Base-by-base conservation (phyloP, 2,797 vertebrate species). In the Halcyon leucocephala region DNA sequence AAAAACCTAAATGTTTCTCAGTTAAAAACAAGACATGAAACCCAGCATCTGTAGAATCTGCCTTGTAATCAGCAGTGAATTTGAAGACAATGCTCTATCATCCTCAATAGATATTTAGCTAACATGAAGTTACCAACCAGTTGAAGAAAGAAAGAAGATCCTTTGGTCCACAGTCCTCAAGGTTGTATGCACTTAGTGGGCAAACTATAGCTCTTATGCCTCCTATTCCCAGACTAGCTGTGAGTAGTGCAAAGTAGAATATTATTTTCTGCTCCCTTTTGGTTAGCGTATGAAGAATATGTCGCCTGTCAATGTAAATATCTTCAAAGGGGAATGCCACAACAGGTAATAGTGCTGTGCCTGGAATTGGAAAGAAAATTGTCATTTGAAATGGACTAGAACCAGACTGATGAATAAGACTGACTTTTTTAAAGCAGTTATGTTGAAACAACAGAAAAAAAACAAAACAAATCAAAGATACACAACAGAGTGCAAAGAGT, bases 281-380 rank as follows among this genome's bases (percentile, higher is more conserved):
- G 3, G 98, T 97, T 41, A 99, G 92, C 0, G 96, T 94, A 81
- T 99, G 98, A 17, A 98, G 97, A 83, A 98, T 92, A 35, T 99
- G 98, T 61, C 98, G 96, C 60, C 96, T 97, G 94, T 99, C 98
- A 1, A 98, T 95, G 88, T 98, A 98, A 97, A 99, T 98, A 85
- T 99, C 99, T 92, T 99, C 99, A 41, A 99, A 99, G 15, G 99
- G 99, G 84, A 99, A 99, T 1, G 99, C 99, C 83, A 99, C 98
- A 62, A 98, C 97, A 1, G 99, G 99, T 71, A 99, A 93, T 85
- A 99, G 98, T 28, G 97, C 98, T 46, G 99, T 99, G 51, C 99
- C 99, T 99, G 71, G 18, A 94, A 73, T 17, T 55, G 41, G 65
- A 73, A 71, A 82, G 22, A 58, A 62, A 93, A 62, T 3, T 3